phyloP scores from a whole-genome alignment of 2,113 vertebrate genomes.

The Gambusia affinis region DNA sequence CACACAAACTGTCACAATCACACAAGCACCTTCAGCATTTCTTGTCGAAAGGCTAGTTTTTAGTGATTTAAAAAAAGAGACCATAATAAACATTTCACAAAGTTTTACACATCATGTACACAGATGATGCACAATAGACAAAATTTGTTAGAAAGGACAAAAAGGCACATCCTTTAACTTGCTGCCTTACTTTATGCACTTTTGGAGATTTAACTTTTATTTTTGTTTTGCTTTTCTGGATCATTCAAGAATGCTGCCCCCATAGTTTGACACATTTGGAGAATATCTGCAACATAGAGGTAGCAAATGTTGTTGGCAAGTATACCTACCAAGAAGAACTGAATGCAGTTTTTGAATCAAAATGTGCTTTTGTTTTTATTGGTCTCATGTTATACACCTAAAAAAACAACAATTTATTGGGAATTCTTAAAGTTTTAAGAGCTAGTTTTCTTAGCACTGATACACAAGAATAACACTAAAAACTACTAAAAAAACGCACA shows the following conservation, averaged over 20 bases:
- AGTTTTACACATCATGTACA: not conserved
- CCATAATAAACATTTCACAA: not conserved
- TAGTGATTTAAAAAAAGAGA: not conserved
- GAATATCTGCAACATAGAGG: too few species aligned
- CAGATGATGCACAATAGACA: not conserved
- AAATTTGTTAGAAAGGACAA: not conserved
- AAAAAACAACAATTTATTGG: too few species aligned
- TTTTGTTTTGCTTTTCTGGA: not conserved
- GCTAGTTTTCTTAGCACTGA: not conserved
- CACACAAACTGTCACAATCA: slow-evolving; percentile 15
- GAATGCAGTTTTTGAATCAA: too few species aligned
- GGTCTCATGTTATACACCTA: too few species aligned
- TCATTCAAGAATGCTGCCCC: not conserved
- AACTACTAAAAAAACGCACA: not conserved
- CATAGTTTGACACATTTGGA: too few species aligned
- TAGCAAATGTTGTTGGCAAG: too few species aligned
- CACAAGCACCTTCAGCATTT: not conserved
- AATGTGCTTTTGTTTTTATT: too few species aligned
- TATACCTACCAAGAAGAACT: too few species aligned
- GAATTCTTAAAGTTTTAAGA: too few species aligned
- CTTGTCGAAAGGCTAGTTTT: not conserved
- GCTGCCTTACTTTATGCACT: not conserved
- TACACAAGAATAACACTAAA: not conserved
- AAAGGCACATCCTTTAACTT: not conserved
- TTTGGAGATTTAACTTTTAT: not conserved